Evolutionary conservation across 2,113 vertebrate species (phyloP).

Genomic region (Notothenia coriiceps): DNA sequence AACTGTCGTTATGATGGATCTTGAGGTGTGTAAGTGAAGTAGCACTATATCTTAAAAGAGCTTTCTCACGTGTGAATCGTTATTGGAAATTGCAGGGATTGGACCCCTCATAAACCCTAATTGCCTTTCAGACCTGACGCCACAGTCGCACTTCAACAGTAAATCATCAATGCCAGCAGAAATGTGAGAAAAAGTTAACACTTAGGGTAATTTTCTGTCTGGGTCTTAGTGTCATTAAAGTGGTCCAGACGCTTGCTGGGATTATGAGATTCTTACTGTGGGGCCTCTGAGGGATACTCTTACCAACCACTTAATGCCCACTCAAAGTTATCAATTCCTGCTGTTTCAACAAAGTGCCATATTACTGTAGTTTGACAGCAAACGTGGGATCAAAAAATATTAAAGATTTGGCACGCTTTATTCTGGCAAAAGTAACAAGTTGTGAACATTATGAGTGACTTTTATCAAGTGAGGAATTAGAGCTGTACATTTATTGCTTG

Average conservation of each 20-base stretch:
- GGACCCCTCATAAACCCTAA: conserved; percentile 79
- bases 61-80: conserved; percentile 68
- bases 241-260: conserved; percentile 75
- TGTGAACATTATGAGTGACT: conserved; percentile 45
- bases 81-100: conserved; percentile 71
- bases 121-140: conserved; percentile 81
- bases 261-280: conserved; percentile 73
- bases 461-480: conserved; percentile 21
- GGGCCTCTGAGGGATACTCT: conserved; percentile 59
- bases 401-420: conserved; percentile 15
- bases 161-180: conserved; percentile 80
- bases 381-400: conserved; percentile 11
- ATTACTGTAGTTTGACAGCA: conserved; percentile 28
- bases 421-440: conserved; percentile 9
- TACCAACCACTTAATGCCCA: conserved; percentile 69
- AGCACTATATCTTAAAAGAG: conserved; percentile 55
- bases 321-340: conserved; percentile 71
- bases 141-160: conserved; percentile 70
- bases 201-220: conserved; percentile 78
- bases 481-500: conserved; percentile 4
- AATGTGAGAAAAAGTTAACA: conserved; percentile 82
- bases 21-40: conserved; percentile 22
- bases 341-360: conserved; percentile 67
- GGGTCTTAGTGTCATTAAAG: conserved; percentile 77
- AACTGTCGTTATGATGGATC: background rate